Percentiles rank a stretch among this genome's conserved stretches.
Evolutionary conservation across 2,797 vertebrate genomes (phyloP).

Genomic region (Varecia variegata): DNA sequence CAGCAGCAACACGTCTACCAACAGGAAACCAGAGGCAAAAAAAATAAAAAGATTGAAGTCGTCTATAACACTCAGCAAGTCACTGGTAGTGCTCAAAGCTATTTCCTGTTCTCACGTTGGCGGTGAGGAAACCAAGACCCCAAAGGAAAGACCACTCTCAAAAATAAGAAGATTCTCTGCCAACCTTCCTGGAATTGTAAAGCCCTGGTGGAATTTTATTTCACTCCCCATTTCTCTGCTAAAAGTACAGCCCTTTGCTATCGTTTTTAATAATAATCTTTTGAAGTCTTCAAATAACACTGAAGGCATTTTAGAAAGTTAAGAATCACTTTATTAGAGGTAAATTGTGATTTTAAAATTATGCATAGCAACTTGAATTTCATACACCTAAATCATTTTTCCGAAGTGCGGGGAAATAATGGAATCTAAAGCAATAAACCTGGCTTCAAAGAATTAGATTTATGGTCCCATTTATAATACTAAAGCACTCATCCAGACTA

Average conservation of each 20-base stretch:
- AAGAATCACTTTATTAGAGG: background rate
- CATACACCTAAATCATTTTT: background rate
- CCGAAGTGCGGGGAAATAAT: background rate
- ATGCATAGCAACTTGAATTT: background rate
- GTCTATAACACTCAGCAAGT: background rate
- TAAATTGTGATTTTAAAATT: slow-evolving; percentile 16
- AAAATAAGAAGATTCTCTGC: background rate
- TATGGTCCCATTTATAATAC: slow-evolving; percentile 13
- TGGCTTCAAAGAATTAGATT: slow-evolving; percentile 27
- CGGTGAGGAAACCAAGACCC: background rate
- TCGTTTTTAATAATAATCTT: background rate
- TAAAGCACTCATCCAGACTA: slow-evolving; percentile 14
- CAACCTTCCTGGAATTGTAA: background rate
- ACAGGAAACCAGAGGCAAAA: background rate
- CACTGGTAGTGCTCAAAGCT: background rate
- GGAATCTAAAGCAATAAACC: background rate
- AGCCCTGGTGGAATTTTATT: background rate
- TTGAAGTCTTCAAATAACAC: background rate
- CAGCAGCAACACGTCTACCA: background rate
- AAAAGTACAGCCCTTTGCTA: background rate
- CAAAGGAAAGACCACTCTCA: background rate
- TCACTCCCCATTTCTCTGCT: background rate
- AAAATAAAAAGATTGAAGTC: background rate
- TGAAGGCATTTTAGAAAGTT: background rate
- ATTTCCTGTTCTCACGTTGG: background rate